A percentile compares a stretch with the other conserved stretches of the same genome.
phyloP scores from a whole-genome alignment of 1,140 invertebrate species.

The Apocrypta bakeri region DNA sequence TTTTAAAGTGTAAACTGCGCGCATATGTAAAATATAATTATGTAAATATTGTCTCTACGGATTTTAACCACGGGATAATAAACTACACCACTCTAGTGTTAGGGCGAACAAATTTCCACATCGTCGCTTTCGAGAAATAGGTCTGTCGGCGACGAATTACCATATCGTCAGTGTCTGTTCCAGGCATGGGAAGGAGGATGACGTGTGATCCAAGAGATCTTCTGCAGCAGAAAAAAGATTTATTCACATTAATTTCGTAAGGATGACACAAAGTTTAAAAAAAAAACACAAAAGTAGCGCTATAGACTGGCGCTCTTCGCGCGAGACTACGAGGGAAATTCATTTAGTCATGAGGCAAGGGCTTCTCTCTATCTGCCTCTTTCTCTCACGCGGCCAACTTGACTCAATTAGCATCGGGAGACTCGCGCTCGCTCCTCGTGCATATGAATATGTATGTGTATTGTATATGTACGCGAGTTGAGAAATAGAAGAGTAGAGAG shows the following conservation, averaged over 20 bases:
- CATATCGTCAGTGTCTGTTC: slow-evolving; percentile 76
- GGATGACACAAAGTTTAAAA: too few relatives aligned
- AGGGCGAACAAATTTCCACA: not conserved
- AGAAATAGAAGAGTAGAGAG: not conserved
- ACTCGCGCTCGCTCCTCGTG: not conserved
- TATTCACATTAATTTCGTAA: too few relatives aligned
- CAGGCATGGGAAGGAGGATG: slow-evolving; percentile 67
- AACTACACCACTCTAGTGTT: too few relatives aligned
- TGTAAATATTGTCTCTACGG: too few relatives aligned
- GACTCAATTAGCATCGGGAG: slow-evolving; percentile 1
- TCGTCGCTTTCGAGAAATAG: not conserved
- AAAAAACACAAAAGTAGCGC: too few relatives aligned
- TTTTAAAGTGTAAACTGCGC: too few relatives aligned
- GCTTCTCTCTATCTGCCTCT: not conserved
- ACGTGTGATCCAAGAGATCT: slow-evolving; percentile 67
- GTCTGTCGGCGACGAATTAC: slow-evolving; percentile 59
- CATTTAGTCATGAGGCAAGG: not conserved
- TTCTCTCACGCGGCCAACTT: not conserved
- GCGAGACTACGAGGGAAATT: not conserved
- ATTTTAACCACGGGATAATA: too few relatives aligned
- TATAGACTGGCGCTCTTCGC: not conserved
- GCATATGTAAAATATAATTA: too few relatives aligned
- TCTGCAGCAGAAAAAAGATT: slow-evolving; percentile 61
- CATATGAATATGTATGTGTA: not conserved
- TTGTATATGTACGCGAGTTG: not conserved